A percentile compares a stretch with the other conserved stretches of the same genome.
These are phyloP conservation scores for Carcina quercana DNA, from an alignment of 2,888 invertebrate species.

Conservation along the genomic window DNA sequence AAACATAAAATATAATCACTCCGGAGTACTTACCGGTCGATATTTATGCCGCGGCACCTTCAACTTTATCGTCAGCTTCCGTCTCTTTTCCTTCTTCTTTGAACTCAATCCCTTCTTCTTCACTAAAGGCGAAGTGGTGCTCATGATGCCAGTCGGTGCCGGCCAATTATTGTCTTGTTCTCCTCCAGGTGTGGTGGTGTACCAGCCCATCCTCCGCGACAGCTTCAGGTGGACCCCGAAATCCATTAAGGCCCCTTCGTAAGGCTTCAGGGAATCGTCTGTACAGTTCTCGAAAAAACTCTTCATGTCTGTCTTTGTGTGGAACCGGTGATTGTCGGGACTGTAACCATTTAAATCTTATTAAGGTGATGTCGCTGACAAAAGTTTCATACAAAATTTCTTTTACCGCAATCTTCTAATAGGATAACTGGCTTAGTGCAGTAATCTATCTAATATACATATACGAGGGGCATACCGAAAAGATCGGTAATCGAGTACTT, in stretches of 20 bases:
- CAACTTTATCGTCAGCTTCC: slow-evolving; percentile 22
- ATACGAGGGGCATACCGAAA: too few relatives aligned
- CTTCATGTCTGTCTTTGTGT: slow-evolving; percentile 60
- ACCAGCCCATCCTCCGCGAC: slow-evolving; percentile 61
- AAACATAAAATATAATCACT: too few relatives aligned
- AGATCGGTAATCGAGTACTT: too few relatives aligned
- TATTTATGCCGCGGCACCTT: slow-evolving; percentile 15
- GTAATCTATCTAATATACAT: too few relatives aligned
- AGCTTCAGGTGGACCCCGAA: slow-evolving; percentile 63
- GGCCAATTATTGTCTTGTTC: slow-evolving; percentile 24
- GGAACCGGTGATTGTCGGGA: slow-evolving; percentile 53
- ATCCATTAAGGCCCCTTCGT: slow-evolving; percentile 46
- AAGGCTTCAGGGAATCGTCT: slow-evolving; percentile 26
- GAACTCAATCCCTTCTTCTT: slow-evolving; percentile 37
- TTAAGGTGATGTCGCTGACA: too few relatives aligned
- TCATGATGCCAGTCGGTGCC: slow-evolving; percentile 25
- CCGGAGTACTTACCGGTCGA: slow-evolving; percentile 2
- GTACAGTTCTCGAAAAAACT: slow-evolving; percentile 38
- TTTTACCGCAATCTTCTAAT: too few relatives aligned
- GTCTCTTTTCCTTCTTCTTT: slow-evolving; percentile 28
- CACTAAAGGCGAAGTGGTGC: slow-evolving; percentile 36
- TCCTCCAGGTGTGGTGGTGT: slow-evolving; percentile 32
- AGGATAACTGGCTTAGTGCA: too few relatives aligned
- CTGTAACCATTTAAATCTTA: too few relatives aligned
- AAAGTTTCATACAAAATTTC: too few relatives aligned